A percentile compares a stretch with the other conserved stretches of the same genome.
Evolutionary conservation across 2,888 invertebrate genomes (phyloP).

Genomic region (Melanophora roralis): DNA sequence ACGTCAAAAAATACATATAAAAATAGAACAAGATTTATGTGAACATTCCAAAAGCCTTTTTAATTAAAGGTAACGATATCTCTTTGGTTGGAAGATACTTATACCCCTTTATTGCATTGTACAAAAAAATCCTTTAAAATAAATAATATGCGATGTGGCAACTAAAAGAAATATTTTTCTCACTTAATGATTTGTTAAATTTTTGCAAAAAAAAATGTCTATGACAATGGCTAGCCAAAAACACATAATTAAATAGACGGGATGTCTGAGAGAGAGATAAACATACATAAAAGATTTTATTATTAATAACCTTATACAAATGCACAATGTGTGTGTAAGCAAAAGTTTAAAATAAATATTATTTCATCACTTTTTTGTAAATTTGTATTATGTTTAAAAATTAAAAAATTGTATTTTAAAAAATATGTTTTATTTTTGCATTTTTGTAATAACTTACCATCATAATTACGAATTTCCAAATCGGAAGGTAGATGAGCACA

Average conservation of each 20-base stretch:
- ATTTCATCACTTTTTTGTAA: background rate
- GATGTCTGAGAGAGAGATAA: constrained; percentile 43
- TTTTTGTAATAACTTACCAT: constrained; percentile 81
- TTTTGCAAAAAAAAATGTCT: constrained; percentile 55
- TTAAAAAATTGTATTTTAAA: background rate
- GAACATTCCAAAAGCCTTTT: no score
- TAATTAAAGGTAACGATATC: no score
- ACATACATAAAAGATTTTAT: background rate
- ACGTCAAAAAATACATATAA: no score
- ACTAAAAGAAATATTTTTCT: constrained; percentile 28
- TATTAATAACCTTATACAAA: no score
- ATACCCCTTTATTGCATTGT: no score
- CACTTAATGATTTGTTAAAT: background rate
- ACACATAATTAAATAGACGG: constrained; percentile 33
- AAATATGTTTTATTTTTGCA: background rate
- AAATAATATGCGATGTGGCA: constrained; percentile 30
- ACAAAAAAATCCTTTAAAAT: no score
- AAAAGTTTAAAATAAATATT: background rate
- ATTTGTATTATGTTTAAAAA: background rate
- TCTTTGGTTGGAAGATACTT: no score
- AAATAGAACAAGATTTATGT: no score
- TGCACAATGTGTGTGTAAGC: no score
- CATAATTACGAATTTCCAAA: constrained; percentile 89
- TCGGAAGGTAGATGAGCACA: constrained; percentile 79
- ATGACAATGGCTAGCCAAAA: constrained; percentile 63